Base-by-base conservation (phyloP, 2,113 vertebrate genomes). In the Syngnathus scovelli region DNA sequence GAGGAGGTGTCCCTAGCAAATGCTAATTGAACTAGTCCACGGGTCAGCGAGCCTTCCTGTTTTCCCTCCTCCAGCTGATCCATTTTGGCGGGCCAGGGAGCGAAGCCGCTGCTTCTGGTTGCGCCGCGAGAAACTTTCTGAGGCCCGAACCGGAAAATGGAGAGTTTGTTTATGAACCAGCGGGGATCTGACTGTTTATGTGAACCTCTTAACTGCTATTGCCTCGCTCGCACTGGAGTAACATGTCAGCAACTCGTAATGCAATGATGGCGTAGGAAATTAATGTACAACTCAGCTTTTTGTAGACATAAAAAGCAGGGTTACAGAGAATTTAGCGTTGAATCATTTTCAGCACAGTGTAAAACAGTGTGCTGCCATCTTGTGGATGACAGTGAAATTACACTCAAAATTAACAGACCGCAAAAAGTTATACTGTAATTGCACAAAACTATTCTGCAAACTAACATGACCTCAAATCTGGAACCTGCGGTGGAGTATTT, bases 1-100 rank as follows among this genome's bases (percentile, higher is more conserved):
- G 83, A 90, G 89, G 83, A 85, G 89, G 89, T 91, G 88, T 91
- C 85, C 65, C 84, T 90, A 89, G 85, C 83, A 67, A 88, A 90
- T 88, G 88, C 88, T 90, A 92, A 91, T 90, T 89, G 87, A 91
- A 90, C 87, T 78, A 55, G 73, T 79, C 75, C 82, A 90, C 71
- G 90, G 91, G 89, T 92, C 91, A 92, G 81, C 73, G 83, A 86
- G 86, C 77, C 75, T 86, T 85, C 69, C 81, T 85, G 85, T 85
- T 83, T 79, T 78, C 75, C 79, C 76, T 51, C 49, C 65, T 18
- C 76, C 69, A 15, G 67, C 58, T 64, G 76, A 67, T 36, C 61
- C 74, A 76, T 81, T 79, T 71, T 83, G 74, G 72, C 80, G 69
- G 75, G 70, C 76, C 63, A 73, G 78, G 72, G 64, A 69, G 4